Evolutionary conservation across 2,797 vertebrate genomes (phyloP).

Genomic region (Neostethus bicornis): DNA sequence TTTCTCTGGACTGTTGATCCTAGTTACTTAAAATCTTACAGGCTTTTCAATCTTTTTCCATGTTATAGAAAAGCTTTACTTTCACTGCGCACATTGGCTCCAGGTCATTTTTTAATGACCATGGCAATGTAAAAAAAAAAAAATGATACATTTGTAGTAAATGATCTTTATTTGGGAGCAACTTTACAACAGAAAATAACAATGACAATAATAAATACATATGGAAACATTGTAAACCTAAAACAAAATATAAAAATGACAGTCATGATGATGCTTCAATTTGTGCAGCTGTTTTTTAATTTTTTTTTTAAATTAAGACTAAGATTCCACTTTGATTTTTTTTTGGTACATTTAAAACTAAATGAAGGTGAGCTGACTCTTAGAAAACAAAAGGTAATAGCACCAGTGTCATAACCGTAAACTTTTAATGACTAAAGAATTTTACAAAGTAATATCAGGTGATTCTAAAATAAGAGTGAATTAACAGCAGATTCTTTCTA

Average conservation of each 20-base stretch:
- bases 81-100: too few species aligned
- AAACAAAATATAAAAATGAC: constrained; percentile 29
- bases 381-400: constrained; percentile 1
- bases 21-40: too few species aligned
- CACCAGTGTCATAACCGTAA: constrained; percentile 2
- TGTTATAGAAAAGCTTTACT: too few species aligned
- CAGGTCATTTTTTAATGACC: too few species aligned
- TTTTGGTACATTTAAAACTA: constrained; percentile 10
- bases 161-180: constrained; percentile 64
- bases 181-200: constrained; percentile 40
- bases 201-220: constrained; percentile 47
- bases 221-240: constrained; percentile 39
- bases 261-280: constrained; percentile 3
- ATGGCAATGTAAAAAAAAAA: too few species aligned
- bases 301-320: constrained; percentile 4
- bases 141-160: constrained; percentile 17
- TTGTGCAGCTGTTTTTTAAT: neutral
- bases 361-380: constrained; percentile 1
- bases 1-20: too few species aligned
- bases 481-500: constrained; percentile 1
- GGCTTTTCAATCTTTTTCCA: too few species aligned
- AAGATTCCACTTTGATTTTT: constrained; percentile 12
- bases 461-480: neutral
- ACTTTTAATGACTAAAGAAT: neutral
- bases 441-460: neutral